Evolutionary conservation across 2,113 vertebrate species (phyloP).

Genomic region (Lota lota): DNA sequence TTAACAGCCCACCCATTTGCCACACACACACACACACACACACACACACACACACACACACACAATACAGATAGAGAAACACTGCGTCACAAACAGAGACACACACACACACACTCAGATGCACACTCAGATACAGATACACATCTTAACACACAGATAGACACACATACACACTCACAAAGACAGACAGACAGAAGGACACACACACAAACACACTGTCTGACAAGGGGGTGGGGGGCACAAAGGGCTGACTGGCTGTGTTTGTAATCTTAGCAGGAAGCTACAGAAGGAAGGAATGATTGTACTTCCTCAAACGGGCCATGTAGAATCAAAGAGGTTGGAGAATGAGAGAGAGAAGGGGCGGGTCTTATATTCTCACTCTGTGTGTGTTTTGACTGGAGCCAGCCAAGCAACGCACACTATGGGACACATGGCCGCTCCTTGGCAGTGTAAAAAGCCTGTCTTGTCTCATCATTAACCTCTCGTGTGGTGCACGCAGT

Average conservation of each 20-base stretch:
- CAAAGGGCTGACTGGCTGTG: conserved; percentile 20
- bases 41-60: too few species aligned
- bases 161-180: too few species aligned
- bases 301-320: conserved; percentile 50
- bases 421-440: background rate
- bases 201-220: background rate
- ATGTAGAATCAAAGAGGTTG: background rate
- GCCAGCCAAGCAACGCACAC: conserved; percentile 34
- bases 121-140: too few species aligned
- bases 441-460: background rate
- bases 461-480: background rate
- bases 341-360: background rate
- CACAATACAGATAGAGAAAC: too few species aligned
- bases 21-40: too few species aligned
- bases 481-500: background rate
- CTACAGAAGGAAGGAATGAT: conserved; percentile 36
- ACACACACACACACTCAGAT: too few species aligned
- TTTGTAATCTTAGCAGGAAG: conserved; percentile 47
- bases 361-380: background rate
- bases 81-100: too few species aligned
- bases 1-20: too few species aligned
- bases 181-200: too few species aligned
- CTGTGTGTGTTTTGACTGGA: conserved; percentile 42
- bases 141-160: too few species aligned
- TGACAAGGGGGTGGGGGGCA: background rate